Percentiles rank a stretch among this genome's conserved stretches.
phyloP scores from a whole-genome alignment of 53 echinoderm and acorn worm genomes.

The Luidia sarsii region DNA sequence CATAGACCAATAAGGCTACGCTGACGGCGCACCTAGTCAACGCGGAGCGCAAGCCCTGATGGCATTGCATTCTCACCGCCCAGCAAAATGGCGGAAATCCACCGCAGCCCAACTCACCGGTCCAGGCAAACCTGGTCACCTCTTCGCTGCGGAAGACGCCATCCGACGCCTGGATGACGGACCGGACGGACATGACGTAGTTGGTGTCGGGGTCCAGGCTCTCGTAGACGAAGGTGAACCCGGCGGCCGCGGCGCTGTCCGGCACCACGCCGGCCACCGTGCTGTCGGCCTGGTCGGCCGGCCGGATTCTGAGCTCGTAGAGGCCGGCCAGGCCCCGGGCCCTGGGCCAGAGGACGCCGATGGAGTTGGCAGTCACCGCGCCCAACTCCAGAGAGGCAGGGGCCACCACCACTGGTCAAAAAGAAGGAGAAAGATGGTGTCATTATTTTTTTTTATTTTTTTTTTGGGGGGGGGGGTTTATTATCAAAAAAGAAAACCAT shows the following conservation, averaged over 20 bases:
- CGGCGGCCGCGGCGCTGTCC: background rate
- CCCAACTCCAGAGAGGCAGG: background rate
- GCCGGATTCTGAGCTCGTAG: conserved; percentile 15
- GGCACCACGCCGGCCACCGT: conserved; percentile 1
- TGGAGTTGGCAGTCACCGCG: background rate
- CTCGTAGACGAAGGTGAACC: background rate
- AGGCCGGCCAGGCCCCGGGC: conserved; percentile 10
- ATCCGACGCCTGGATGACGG: conserved; percentile 9
- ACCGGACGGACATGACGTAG: conserved; percentile 16
- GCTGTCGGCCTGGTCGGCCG: background rate
- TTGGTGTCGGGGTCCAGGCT: conserved; percentile 16
- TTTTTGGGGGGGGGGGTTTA: no score
- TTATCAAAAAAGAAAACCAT: no score
- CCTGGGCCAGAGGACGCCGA: background rate
- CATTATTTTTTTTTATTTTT: background rate
- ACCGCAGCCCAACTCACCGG: conserved; percentile 17
- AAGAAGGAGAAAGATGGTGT: background rate
- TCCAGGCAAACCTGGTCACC: background rate
- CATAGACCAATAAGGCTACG: no score
- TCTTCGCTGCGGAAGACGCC: conserved; percentile 24
- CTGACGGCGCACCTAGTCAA: no score
- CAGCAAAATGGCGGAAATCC: no score
- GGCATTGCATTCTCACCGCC: no score
- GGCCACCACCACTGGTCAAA: conserved; percentile 22
- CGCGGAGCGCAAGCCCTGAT: no score